Base-by-base conservation (phyloP, 2,888 invertebrate genomes). In the Axea sp. region DNA sequence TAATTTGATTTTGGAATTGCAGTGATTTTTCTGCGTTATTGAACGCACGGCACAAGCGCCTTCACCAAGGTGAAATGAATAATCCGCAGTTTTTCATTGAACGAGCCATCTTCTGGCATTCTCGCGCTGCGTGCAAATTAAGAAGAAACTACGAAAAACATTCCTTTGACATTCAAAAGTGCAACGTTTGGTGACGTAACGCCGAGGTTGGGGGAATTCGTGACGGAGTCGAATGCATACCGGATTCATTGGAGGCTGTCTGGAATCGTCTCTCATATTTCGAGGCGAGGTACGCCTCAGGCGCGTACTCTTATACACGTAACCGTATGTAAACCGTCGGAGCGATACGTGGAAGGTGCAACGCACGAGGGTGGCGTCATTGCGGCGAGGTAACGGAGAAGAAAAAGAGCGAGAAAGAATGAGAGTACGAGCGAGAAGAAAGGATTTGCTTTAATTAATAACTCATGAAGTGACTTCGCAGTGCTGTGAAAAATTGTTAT, bases 351-450 rank as follows among this genome's bases (percentile, higher is more conserved):
- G 28, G 51, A 49, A 67, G 57, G 67, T 67, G 72, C 72, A 72
- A 65, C 55, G 72, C 65, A 73, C 72, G 65, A 67, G 59, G 60
- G 53, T 73, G 73, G 60, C 67, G 67, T 73, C 73, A 65, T 60
- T 55, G 73, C 33, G 59, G 60, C 67, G 67, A 67, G 65, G 73
- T 53, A 59, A 33, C 57, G 8, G 35, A 14, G 30, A 33, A n/a
- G 41, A 24, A 33, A 41, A 9, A 9, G 26, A 24, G 8, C 2
- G 35, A 51, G 24, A 53, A 15, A 15, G 37, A 37, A 19, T 3
- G 8, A 51, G 11, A 3, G 26, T 9, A 1, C 5, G 30, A 49
- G 14, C 31, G 33, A 9, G 37, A 37, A 14, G 9, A 17, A 26
- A 24, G 24, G 8, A 15, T 26, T 26, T 37, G 35, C 15, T 33